phyloP scores from a whole-genome alignment of 2,888 invertebrate species.

The Cantharis rufa region DNA sequence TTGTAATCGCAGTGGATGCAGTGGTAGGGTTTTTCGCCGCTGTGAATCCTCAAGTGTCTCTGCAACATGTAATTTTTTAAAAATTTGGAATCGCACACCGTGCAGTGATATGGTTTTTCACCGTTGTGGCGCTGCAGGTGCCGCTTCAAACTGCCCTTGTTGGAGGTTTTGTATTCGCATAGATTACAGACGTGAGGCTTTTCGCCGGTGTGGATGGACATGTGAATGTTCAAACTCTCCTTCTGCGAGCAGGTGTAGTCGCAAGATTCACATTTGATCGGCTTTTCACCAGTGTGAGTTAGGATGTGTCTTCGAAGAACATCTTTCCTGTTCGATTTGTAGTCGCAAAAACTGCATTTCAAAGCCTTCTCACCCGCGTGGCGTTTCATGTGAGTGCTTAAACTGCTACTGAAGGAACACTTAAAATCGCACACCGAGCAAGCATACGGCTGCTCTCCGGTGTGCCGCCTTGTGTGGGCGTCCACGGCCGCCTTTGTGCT shows the following conservation, averaged over 20 bases:
- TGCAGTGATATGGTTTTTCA: background rate
- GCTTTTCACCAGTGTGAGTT: background rate
- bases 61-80: background rate
- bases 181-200: background rate
- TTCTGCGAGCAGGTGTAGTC: background rate
- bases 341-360: background rate
- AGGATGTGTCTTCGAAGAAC: background rate
- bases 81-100: background rate
- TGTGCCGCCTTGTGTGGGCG: background rate
- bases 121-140: background rate
- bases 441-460: background rate
- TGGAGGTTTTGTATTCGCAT: background rate
- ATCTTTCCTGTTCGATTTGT: background rate
- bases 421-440: background rate
- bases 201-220: background rate
- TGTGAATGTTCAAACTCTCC: background rate
- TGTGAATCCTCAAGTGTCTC: background rate
- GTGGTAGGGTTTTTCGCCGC: background rate
- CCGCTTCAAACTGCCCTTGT: background rate
- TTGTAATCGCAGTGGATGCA: background rate
- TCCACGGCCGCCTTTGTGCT: background rate
- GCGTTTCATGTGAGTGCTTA: background rate
- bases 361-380: background rate
- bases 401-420: background rate
- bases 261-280: background rate